Evolutionary conservation across 2,797 vertebrate species (phyloP), one percentile per base, ranked within the genome.

Genomic region (Mormyrops attenuatus): DNA sequence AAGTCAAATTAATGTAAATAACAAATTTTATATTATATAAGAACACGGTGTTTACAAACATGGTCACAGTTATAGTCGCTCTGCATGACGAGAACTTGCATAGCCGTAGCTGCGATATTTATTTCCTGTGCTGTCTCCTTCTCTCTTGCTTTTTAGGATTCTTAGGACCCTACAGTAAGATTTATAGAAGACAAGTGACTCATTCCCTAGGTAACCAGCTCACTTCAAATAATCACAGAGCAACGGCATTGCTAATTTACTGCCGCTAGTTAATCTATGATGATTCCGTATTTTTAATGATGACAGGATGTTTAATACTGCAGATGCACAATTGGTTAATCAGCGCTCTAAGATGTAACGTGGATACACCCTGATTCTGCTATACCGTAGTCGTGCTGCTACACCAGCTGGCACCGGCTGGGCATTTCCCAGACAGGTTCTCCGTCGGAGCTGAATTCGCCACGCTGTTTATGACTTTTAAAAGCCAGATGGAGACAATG

Each of bases 101-200:
- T 47, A 82, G 34, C 77, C 41, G 3, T 82, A 41, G 38, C 77
- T 8, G 17, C 41, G 20, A 47, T 82, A 82, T 82, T 82, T 82
- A 82, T 82, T 41, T 47, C 41, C 20, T 17, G 7, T 47, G 41
- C 77, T 47, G 41, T 47, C 77, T 47, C 4, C 34, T n/a, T 47
- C 41, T 47, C 77, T 82, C 77, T 9, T 44, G 77, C 77, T 47
- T 44, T 82, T 82, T 47, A 82, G 7, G 34, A 41, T 47, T 82
- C n/a, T 47, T 82, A 41, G 41, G 34, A 82, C 38, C 38, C n/a
- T 9, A 82, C 77, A n/a, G 77, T 82, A 44, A 82, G 20, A 82
- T 82, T 82, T 82, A 82, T 82, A 47, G 77, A 82, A 47, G 77
- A 41, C 41, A 82, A 82, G 41, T 82, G 77, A 82, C 38, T 82